Evolutionary conservation across 2,113 vertebrate species (phyloP), one percentile per base, ranked within the genome.

Genomic region (Mormoops blainvillei): DNA sequence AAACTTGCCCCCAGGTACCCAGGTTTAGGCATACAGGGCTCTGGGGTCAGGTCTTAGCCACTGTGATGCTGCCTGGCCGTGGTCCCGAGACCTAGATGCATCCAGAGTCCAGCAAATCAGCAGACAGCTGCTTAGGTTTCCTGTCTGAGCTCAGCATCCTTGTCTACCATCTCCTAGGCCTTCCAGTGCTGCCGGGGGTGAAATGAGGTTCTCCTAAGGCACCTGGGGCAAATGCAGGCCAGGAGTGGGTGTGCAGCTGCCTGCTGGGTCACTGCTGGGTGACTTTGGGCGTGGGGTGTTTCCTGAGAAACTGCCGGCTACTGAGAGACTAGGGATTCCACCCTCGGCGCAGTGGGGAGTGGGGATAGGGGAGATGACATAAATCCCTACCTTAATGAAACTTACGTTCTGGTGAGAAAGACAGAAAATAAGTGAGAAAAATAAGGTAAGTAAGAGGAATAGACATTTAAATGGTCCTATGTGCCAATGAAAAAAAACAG

Each of bases 61-160:
- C 48, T 8, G 16, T 5, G 1, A 24, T 24, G 26, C 3, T 10
- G 52, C 48, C 43, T 4, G 14, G 1, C 18, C 13, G 22, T 12
- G 22, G 74, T 11, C 45, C 54, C 31, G 20, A 36, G n/a, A 52
- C 67, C 3, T 6, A 56, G 86, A 52, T 12, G 14, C 16, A 0
- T 19, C 7, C 1, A 20, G 24, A 54, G 41, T 73, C 70, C 24
- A 15, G 12, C 14, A 7, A 45, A 13, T 45, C 41, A 31, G 36
- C n/a, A 18, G n/a, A 41, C 20, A 28, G 68, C 22, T 31, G 48
- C 45, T 61, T 20, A 33, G 19, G 3, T 8, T 63, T 73, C 36
- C 43, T 73, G 1, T 31, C 73, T 10, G 19, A 20, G 28, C 18
- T n/a, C 33, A 26, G 52, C 54, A 77, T 24, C 74, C 54, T 22